Evolutionary conservation across 2,888 invertebrate genomes (phyloP).

Genomic region (Apamea crenata): DNA sequence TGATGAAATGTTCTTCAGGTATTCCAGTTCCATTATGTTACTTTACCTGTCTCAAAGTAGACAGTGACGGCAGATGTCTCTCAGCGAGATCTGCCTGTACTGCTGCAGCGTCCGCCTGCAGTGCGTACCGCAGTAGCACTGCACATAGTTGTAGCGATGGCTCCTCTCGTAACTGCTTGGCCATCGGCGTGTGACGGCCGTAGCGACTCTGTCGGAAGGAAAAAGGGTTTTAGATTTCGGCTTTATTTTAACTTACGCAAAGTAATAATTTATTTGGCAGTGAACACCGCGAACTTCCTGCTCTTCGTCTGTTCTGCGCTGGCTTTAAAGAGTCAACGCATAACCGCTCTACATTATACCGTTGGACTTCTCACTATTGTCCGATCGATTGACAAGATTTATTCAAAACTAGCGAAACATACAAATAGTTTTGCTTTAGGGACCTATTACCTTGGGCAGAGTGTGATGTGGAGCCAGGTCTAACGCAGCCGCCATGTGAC

Average conservation of each 20-base stretch:
- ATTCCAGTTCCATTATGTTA: neutral
- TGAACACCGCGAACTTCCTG: too few relatives aligned
- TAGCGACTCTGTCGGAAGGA: slow-evolving; percentile 94
- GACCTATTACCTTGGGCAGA: slow-evolving; percentile 91
- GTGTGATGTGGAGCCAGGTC: slow-evolving; percentile 96
- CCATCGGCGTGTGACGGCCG: slow-evolving; percentile 95
- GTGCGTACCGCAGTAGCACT: slow-evolving; percentile 95
- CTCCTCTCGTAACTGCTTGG: slow-evolving; percentile 97
- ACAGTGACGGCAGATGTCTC: slow-evolving; percentile 95
- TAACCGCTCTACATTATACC: neutral
- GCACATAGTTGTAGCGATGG: slow-evolving; percentile 98
- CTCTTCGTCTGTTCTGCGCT: too few relatives aligned
- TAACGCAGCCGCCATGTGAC: slow-evolving; percentile 98
- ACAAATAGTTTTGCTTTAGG: neutral
- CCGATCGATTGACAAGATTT: neutral
- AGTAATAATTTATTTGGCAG: neutral
- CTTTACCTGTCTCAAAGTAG: slow-evolving; percentile 94
- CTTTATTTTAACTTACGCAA: neutral
- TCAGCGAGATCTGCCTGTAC: slow-evolving; percentile 96
- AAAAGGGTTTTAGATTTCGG: neutral
- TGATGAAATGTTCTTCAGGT: too few relatives aligned
- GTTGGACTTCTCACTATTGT: neutral
- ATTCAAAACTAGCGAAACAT: neutral
- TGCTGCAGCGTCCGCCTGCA: slow-evolving; percentile 93
- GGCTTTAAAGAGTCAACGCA: too few relatives aligned